A percentile compares a stretch with the other conserved stretches of the same genome.
phyloP scores from a whole-genome alignment of 2,888 invertebrate species.

The Nephrotoma flavescens region DNA sequence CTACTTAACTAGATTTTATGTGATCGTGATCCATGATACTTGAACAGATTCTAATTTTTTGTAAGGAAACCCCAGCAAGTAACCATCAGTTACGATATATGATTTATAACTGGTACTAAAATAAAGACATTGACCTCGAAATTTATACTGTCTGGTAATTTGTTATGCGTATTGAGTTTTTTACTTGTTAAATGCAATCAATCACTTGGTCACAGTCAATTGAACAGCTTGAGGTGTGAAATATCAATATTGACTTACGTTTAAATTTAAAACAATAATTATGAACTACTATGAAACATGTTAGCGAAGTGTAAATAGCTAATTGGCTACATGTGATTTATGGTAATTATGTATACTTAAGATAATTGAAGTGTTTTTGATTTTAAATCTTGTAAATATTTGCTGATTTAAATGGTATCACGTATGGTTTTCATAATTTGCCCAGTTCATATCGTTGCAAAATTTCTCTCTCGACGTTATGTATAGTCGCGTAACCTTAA shows the following conservation, averaged over 20 bases:
- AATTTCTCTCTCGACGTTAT: too few relatives aligned
- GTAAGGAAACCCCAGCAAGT: neutral
- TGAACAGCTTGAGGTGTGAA: neutral
- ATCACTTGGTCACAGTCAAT: neutral
- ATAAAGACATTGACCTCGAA: neutral
- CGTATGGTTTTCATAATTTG: too few relatives aligned
- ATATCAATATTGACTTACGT: neutral
- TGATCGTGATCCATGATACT: neutral
- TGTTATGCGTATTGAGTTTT: neutral
- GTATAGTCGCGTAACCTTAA: too few relatives aligned
- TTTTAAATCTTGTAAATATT: neutral
- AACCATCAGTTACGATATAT: neutral
- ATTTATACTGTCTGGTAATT: neutral
- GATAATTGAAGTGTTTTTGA: neutral
- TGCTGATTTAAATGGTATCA: too few relatives aligned
- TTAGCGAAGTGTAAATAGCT: neutral
- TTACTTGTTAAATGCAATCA: neutral
- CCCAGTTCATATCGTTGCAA: too few relatives aligned
- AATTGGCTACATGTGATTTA: too few relatives aligned
- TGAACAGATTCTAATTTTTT: neutral
- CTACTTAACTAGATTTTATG: neutral
- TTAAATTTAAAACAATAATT: neutral
- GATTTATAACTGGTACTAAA: neutral
- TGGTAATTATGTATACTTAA: neutral
- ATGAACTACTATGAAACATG: neutral